Evolutionary conservation across 2,797 vertebrate genomes (phyloP).

Genomic region (Cryptoprocta ferox): DNA sequence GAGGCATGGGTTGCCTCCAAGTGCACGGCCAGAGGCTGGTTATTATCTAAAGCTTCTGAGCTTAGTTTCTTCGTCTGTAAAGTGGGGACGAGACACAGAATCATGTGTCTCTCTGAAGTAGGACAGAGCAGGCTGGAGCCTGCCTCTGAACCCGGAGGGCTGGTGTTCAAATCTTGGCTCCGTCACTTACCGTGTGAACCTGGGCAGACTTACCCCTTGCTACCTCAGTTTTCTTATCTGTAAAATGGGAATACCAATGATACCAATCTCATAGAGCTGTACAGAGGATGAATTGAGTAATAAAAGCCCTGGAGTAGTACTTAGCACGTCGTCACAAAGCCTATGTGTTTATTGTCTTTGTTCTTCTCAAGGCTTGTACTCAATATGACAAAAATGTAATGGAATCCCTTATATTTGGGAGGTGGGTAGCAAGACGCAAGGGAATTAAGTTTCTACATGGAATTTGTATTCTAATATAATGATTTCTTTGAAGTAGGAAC

Average conservation of each 20-base stretch:
- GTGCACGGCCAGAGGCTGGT: accelerated
- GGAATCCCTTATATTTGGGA: neutral
- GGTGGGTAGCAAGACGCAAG: neutral
- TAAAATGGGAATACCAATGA: neutral
- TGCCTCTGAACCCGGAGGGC: neutral
- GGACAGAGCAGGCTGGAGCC: accelerated
- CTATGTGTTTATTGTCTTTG: too few relatives aligned
- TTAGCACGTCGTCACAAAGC: too few relatives aligned
- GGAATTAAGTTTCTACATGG: neutral
- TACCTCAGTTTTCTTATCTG: neutral
- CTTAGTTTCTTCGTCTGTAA: neutral
- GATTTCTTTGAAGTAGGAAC: neutral
- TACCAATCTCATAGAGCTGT: accelerated
- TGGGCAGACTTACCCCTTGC: too few relatives aligned
- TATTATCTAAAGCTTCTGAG: accelerated
- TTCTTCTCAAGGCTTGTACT: neutral
- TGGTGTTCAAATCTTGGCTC: neutral
- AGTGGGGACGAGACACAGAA: neutral
- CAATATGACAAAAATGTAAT: accelerated
- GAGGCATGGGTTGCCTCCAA: neutral
- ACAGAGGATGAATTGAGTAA: neutral
- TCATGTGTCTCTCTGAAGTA: accelerated
- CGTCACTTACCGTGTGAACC: neutral
- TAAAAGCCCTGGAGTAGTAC: neutral
- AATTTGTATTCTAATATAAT: neutral